Conservation (phyloP, 2,888 invertebrate species). For the Plebejus melissa region DNA sequence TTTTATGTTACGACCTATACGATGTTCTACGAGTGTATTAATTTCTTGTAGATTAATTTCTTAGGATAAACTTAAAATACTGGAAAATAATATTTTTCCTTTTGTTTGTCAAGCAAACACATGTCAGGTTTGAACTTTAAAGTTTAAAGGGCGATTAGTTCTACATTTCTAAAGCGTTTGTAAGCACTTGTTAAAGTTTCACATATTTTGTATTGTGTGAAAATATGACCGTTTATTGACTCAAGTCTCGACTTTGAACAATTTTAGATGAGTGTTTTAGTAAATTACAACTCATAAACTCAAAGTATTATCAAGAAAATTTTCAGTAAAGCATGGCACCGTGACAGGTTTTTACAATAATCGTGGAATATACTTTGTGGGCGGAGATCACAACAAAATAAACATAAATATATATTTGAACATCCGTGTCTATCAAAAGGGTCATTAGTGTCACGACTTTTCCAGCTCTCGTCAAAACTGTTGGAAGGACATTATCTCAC, state of each 20-base stretch:
- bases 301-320: background rate
- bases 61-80: background rate
- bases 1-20: background rate
- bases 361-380: background rate
- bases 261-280: background rate
- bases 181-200: too few relatives aligned
- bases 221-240: slow-evolving; percentile 1
- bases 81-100: background rate
- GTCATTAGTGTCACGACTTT: slow-evolving; percentile 5
- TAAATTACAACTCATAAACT: background rate
- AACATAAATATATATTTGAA: background rate
- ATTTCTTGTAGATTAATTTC: background rate
- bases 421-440: slow-evolving; percentile 3
- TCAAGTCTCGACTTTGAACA: background rate
- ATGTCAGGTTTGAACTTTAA: slow-evolving; percentile 42
- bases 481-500: background rate
- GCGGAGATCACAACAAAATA: background rate
- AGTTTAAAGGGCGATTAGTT: slow-evolving; percentile 50
- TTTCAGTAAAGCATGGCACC: background rate
- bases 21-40: background rate
- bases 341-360: background rate
- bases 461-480: background rate
- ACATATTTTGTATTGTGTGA: slow-evolving; percentile 17
- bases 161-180: slow-evolving; percentile 33
- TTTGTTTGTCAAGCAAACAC: background rate